Evolutionary conservation across 2,888 invertebrate species (phyloP).

Genomic region (Andrena minutula): DNA sequence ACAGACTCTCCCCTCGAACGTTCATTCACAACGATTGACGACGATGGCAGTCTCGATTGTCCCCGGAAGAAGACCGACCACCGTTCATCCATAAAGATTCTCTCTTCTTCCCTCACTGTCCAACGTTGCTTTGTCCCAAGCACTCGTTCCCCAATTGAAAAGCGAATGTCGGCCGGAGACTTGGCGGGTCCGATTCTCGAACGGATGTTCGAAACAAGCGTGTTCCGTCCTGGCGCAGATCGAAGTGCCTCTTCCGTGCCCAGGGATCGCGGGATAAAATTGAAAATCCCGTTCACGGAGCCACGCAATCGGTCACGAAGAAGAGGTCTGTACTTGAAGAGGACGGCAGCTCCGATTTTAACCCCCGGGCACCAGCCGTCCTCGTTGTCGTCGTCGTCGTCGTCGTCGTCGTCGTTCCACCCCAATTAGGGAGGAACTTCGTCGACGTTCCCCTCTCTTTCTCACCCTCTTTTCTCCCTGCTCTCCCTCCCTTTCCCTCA

Average conservation of each 20-base stretch:
- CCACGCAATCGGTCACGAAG: slow-evolving; percentile 75
- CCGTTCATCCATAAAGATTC: slow-evolving; percentile 8
- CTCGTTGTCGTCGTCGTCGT: slow-evolving; percentile 40
- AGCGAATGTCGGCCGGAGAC: not conserved
- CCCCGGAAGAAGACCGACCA: not conserved
- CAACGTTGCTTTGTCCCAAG: slow-evolving; percentile 15
- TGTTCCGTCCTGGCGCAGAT: slow-evolving; percentile 47
- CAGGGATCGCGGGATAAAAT: slow-evolving; percentile 57
- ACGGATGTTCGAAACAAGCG: slow-evolving; percentile 48
- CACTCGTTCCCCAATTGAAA: slow-evolving; percentile 23
- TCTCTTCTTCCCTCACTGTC: not conserved
- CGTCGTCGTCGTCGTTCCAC: slow-evolving; percentile 69
- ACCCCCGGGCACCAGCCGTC: slow-evolving; percentile 64
- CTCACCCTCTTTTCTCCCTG: slow-evolving; percentile 23
- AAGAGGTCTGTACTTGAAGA: slow-evolving; percentile 71
- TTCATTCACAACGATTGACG: too few relatives aligned
- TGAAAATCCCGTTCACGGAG: slow-evolving; percentile 71
- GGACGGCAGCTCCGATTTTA: slow-evolving; percentile 76
- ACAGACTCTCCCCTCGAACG: too few relatives aligned
- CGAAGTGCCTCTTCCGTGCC: slow-evolving; percentile 59
- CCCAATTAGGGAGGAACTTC: slow-evolving; percentile 82
- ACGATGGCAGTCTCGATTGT: not conserved
- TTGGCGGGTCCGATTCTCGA: slow-evolving; percentile 33
- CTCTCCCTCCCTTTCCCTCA: slow-evolving; percentile 8
- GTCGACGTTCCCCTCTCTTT: slow-evolving; percentile 66